These are phyloP conservation scores for Pitta sordida DNA, from an alignment of 2,113 vertebrate species.

Conservation along the genomic window DNA sequence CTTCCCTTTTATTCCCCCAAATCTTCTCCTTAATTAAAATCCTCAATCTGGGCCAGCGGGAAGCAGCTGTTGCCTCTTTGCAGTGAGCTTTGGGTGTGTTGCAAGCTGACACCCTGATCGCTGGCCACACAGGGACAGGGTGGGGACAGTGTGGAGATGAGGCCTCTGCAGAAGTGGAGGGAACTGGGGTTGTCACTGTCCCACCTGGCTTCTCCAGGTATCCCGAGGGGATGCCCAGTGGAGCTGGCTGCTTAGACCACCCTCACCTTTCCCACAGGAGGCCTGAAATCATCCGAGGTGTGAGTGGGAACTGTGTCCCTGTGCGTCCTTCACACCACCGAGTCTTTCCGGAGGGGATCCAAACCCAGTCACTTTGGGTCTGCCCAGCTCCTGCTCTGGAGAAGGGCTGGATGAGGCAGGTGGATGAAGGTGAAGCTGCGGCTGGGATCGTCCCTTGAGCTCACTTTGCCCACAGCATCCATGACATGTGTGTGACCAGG, in stretches of 20 bases:
- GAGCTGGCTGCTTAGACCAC: not conserved
- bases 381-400: not conserved
- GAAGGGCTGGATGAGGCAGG: not conserved
- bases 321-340: rapidly evolving
- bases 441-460: not conserved
- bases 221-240: not conserved
- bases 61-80: slow-evolving; percentile 54
- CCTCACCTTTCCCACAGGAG: not conserved
- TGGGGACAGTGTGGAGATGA: rapidly evolving
- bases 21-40: slow-evolving; percentile 61
- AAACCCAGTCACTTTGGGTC: rapidly evolving
- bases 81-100: not conserved
- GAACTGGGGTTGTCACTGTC: not conserved
- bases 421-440: not conserved
- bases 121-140: not conserved
- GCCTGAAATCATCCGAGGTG: not conserved
- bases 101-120: not conserved
- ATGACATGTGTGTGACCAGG: rapidly evolving
- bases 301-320: rapidly evolving
- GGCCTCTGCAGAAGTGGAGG: not conserved
- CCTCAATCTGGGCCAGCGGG: not conserved
- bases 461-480: not conserved
- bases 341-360: not conserved
- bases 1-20: slow-evolving; percentile 41
- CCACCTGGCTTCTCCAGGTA: not conserved